Evolutionary conservation across 2,113 vertebrate genomes (phyloP).

Genomic region (Neodon shergylaensis): DNA sequence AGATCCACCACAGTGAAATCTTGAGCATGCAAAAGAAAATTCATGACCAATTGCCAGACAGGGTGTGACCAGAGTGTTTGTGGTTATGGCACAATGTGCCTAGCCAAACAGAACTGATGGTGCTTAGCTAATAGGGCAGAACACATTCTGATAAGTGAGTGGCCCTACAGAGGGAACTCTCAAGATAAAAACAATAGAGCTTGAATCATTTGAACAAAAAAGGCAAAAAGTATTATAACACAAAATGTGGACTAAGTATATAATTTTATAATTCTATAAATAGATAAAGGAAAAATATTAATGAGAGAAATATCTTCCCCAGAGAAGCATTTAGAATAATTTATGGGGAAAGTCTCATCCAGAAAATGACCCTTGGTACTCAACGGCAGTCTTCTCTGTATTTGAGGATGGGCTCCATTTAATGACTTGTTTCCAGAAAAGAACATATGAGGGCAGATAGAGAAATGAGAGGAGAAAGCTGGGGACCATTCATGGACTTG

Average conservation of each 20-base stretch:
- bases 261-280: not conserved
- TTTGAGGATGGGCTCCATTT: not conserved
- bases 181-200: not conserved
- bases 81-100: not conserved
- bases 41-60: not conserved
- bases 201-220: not conserved
- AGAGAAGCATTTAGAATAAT: not conserved
- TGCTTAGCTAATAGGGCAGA: not conserved
- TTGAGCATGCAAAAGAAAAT: not conserved
- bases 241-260: conserved; percentile 22
- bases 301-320: not conserved
- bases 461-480: not conserved
- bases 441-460: accelerated
- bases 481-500: not conserved
- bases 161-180: not conserved
- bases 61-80: not conserved
- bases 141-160: not conserved
- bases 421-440: conserved; percentile 16
- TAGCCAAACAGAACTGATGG: not conserved
- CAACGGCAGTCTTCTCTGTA: accelerated
- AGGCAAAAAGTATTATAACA: not conserved
- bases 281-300: not conserved
- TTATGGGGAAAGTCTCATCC: not conserved
- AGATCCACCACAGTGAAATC: not conserved
- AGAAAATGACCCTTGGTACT: not conserved